A percentile compares a stretch with the other conserved stretches of the same genome.
Conservation (phyloP, 2,888 invertebrate genomes). For the Lomographa bimaculata region DNA sequence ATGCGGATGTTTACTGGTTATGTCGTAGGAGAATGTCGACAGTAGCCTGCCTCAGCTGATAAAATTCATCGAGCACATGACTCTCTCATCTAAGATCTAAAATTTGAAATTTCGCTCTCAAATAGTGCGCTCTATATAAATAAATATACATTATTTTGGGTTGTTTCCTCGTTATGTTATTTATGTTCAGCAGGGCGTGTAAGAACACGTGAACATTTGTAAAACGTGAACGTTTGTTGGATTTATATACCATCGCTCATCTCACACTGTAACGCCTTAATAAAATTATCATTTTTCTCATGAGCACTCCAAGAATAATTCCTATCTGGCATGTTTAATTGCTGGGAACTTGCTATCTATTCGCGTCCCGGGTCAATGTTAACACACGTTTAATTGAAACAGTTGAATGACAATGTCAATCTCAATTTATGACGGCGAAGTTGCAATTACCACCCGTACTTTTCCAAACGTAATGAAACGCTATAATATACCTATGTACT, state of each 20-base stretch:
- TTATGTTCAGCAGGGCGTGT: too few relatives aligned
- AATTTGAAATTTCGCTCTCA: too few relatives aligned
- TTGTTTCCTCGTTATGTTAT: too few relatives aligned
- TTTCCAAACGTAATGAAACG: constrained; percentile 40
- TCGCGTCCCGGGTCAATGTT: constrained; percentile 65
- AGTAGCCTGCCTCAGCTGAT: too few relatives aligned
- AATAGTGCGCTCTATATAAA: too few relatives aligned
- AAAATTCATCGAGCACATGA: too few relatives aligned
- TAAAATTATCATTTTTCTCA: constrained; percentile 19
- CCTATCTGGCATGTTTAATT: constrained; percentile 34
- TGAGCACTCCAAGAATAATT: constrained; percentile 15
- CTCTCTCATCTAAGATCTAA: too few relatives aligned
- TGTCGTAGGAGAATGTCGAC: constrained; percentile 7
- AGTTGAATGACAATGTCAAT: constrained; percentile 54
- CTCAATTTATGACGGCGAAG: constrained; percentile 46
- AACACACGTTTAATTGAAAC: constrained; percentile 58
- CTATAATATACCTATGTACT: constrained; percentile 13
- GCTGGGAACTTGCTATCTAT: constrained; percentile 45
- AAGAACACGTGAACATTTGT: too few relatives aligned
- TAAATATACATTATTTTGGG: too few relatives aligned
- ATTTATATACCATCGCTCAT: too few relatives aligned
- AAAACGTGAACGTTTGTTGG: too few relatives aligned
- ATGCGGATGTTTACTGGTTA: constrained; percentile 8
- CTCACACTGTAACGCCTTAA: constrained; percentile 8
- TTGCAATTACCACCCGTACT: constrained; percentile 47